Evolutionary conservation across 2,888 invertebrate species (phyloP), one percentile per base, ranked within the genome.

Genomic region (Tenthredo scrophulariae): DNA sequence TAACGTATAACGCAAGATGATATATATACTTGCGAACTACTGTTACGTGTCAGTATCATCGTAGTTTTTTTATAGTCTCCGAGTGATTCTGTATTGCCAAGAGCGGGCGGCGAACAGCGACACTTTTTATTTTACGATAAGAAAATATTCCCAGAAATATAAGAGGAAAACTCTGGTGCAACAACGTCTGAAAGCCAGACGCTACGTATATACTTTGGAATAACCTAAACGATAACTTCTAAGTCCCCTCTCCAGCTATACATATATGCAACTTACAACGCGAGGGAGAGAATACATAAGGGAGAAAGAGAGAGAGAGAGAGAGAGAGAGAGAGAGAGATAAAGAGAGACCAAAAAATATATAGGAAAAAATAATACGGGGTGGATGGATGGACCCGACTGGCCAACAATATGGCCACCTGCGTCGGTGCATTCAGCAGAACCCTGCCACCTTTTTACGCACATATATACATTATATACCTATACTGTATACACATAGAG

Each of bases 391-490:
- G 54, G 54, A 54, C 33, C 22, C 43, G 40, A 74, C 43, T 74
- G 43, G 74, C 46, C 46, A 74, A 74, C 74, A 74, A 74, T 74
- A 77, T 77, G 54, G 77, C 77, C 77, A 77, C 77, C 77, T 77
- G 77, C 77, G 50, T 54, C 29, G 29, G 50, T 50, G 77, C 77
- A 77, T 77, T 77, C 77, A 67, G 29, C 33, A 67, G 33, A 58
- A 67, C 67, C 67, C 33, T 18, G 33, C 33, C 67, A 26, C 67
- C 67, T 29, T 67, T 67, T 67, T 33, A 67, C 29, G 33, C 18
- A 67, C 29, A 67, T 33, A 33, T 33, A 18, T 15, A 10, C 29
- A 65, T 22, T 65, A 0, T 67, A 67, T 67, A 13, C 67, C 65
- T 29, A 67, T 9, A 67, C 15, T 15, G 33, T 77, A 9, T 33